Conservation (phyloP, 2,888 invertebrate genomes). For the Oconnorella tubifera region DNA sequence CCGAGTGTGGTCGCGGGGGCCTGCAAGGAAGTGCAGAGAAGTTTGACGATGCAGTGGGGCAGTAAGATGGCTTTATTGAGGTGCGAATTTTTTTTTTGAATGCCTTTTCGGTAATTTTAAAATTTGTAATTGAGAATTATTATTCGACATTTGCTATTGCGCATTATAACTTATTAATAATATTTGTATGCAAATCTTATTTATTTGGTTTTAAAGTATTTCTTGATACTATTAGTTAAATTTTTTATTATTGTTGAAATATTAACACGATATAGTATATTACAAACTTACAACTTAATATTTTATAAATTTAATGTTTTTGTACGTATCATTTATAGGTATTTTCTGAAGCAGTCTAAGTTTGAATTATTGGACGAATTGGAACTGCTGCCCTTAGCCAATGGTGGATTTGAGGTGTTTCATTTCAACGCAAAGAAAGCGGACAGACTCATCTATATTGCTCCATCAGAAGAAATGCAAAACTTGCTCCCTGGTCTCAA, state of each 20-base stretch:
- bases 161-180: neutral
- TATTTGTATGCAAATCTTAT: too few species aligned
- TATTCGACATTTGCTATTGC: neutral
- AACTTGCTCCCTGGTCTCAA: conserved; percentile 28
- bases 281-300: too few species aligned
- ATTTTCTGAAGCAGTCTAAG: conserved; percentile 28
- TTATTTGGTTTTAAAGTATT: too few species aligned
- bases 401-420: conserved; percentile 33
- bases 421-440: conserved; percentile 28
- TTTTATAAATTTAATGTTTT: too few species aligned
- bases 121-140: neutral
- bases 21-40: conserved; percentile 27
- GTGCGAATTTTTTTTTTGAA: too few species aligned
- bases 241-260: too few species aligned
- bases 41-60: conserved; percentile 25
- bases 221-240: too few species aligned
- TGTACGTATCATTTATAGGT: too few species aligned
- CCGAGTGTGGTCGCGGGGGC: conserved; percentile 29
- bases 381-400: conserved; percentile 39
- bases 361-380: conserved; percentile 36
- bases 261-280: too few species aligned
- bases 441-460: conserved; percentile 26
- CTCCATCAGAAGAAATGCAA: conserved; percentile 15
- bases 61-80: conserved; percentile 34
- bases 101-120: too few species aligned